Evolutionary conservation across 2,888 invertebrate genomes (phyloP).

Genomic region (Lacanobia oleracea): DNA sequence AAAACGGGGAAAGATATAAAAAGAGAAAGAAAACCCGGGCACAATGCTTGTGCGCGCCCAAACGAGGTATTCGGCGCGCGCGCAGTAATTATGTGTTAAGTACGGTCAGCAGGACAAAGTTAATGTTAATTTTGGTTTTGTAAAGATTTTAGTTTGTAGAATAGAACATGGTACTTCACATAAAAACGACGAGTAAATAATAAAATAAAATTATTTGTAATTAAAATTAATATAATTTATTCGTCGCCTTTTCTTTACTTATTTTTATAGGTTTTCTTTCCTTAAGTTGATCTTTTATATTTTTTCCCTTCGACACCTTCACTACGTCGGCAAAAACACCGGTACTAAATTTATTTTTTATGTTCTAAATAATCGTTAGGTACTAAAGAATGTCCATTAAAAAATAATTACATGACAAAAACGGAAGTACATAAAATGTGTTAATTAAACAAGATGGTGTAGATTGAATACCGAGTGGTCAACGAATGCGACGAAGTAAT

Average conservation of each 20-base stretch:
- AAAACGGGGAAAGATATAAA: slow-evolving; percentile 83
- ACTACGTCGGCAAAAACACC: not conserved
- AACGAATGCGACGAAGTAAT: slow-evolving; percentile 36
- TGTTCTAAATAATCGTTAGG: not conserved
- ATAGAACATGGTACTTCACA: no score
- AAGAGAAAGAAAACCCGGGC: slow-evolving; percentile 77
- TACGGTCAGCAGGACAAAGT: slow-evolving; percentile 73
- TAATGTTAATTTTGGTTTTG: slow-evolving; percentile 17
- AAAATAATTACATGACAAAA: slow-evolving; percentile 23
- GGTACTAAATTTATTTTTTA: not conserved
- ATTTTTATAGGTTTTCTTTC: no score
- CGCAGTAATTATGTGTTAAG: slow-evolving; percentile 82
- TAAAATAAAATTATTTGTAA: no score
- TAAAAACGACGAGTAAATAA: no score
- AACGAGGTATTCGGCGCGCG: slow-evolving; percentile 82
- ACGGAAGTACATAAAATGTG: slow-evolving; percentile 47
- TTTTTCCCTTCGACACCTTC: not conserved
- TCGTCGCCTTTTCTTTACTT: no score
- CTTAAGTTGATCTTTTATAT: not conserved
- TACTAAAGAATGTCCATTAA: slow-evolving; percentile 23
- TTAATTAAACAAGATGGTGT: slow-evolving; percentile 46
- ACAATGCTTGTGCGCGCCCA: slow-evolving; percentile 83
- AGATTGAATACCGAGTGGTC: slow-evolving; percentile 39
- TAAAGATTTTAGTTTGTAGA: no score
- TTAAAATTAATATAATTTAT: no score